Evolutionary conservation across 2,888 invertebrate species (phyloP), one percentile per base, ranked within the genome.

Genomic region (Eilema sororculum): DNA sequence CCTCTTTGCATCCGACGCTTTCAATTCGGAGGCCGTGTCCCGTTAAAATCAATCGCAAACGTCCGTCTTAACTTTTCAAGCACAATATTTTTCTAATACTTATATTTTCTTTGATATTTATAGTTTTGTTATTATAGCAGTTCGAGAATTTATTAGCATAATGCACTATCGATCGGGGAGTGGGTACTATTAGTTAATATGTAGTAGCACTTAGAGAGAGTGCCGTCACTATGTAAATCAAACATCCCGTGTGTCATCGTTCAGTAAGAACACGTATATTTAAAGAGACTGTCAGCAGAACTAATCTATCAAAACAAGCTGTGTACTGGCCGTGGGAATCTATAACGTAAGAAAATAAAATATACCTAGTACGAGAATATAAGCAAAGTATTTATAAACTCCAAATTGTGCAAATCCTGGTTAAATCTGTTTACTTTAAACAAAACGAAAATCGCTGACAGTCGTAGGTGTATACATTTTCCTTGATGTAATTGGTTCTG

Each of bases 171-270:
- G n/a, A 52, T 1, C 13, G 5, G 20, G 6, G n/a, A 52, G 2
- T 20, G 5, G 20, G 6, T 20, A 46, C 46, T 46, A 20, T 46
- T 46, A 46, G 20, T 46, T 46, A 20, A 20, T 46, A 46, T 46
- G 46, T 46, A 30, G 61, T 37, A 37, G 61, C 61, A 62, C 37
- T 37, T 37, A 62, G 61, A 37, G 24, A 52, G 52, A 52, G 52
- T 16, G 37, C 9, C 33, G 37, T 62, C 61, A 41, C 37, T 28
- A 33, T 65, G 59, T 69, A 69, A 64, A 65, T 65, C 64, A 59
- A 58, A 64, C 68, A 69, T 69, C 68, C 64, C 46, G 64, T 64
- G 56, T 62, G 52, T 52, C 68, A 63, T 41, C 46, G 22, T 46
- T 65, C 37, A 37, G 58, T 58, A 58, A 64, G 59, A 64, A 30